These are phyloP conservation scores for Machimus atricapillus DNA, from an alignment of 2,888 invertebrate genomes.

Conservation along the genomic window DNA sequence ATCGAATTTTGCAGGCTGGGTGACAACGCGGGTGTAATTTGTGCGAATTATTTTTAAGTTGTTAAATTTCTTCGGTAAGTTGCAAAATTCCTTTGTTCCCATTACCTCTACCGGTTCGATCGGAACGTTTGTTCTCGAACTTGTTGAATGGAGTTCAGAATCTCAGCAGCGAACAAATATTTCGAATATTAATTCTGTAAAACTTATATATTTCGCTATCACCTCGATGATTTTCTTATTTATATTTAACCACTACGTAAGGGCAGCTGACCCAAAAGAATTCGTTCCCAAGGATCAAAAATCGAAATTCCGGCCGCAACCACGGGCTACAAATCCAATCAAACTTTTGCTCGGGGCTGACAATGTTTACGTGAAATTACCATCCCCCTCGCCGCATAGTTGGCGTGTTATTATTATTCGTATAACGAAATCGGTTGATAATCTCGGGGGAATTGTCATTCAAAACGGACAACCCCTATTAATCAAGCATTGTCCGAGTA, in stretches of 20 bases:
- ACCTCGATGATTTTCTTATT: neutral
- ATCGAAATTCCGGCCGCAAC: neutral
- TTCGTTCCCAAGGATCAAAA: neutral
- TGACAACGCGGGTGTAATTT: too few relatives aligned
- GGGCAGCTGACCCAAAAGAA: neutral
- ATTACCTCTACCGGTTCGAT: too few relatives aligned
- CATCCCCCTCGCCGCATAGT: neutral
- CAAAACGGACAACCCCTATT: conserved; percentile 50
- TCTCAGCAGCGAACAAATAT: neutral
- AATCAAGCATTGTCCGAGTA: conserved; percentile 49
- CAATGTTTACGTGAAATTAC: conserved; percentile 27
- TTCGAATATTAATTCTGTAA: neutral
- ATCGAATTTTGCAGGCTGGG: too few relatives aligned
- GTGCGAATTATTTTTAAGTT: too few relatives aligned
- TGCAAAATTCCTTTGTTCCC: too few relatives aligned
- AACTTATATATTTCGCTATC: neutral
- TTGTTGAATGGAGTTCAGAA: too few relatives aligned
- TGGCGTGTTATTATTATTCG: conserved; percentile 47
- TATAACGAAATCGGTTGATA: conserved; percentile 49
- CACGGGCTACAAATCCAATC: neutral
- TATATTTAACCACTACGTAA: neutral
- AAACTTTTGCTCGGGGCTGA: neutral
- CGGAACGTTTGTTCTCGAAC: too few relatives aligned
- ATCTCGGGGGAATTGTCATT: conserved; percentile 50
- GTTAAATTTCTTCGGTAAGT: too few relatives aligned